These are phyloP conservation scores for Mustela nigripes DNA, from an alignment of 2,113 vertebrate genomes.

Conservation along the genomic window DNA sequence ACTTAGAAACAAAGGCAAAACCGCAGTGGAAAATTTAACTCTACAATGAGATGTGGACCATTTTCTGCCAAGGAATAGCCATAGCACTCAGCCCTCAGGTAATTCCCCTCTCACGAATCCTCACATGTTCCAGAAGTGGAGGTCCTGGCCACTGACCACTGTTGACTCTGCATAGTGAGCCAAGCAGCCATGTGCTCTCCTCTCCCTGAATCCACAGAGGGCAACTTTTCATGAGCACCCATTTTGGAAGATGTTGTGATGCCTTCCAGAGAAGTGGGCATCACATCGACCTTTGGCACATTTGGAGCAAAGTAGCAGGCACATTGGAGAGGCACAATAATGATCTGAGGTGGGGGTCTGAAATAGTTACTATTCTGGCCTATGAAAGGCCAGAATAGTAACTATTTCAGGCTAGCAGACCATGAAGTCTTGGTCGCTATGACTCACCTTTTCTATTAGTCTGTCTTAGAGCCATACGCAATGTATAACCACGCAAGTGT, in stretches of 20 bases:
- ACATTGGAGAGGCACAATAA: not conserved
- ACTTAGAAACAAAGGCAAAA: conserved; percentile 28
- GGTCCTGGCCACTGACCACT: not conserved
- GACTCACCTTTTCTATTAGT: not conserved
- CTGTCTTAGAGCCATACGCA: not conserved
- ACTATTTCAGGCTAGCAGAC: not conserved
- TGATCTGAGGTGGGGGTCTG: not conserved
- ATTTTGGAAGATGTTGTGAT: not conserved
- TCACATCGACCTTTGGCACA: not conserved
- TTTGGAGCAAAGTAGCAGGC: not conserved
- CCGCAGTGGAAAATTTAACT: conserved; percentile 19
- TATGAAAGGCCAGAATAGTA: not conserved
- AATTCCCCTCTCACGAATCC: not conserved
- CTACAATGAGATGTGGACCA: conserved; percentile 5
- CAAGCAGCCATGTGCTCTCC: too few species aligned
- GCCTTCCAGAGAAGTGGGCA: not conserved
- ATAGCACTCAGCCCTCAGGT: not conserved
- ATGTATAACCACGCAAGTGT: not conserved
- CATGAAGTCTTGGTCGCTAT: not conserved
- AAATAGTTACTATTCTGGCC: too few species aligned
- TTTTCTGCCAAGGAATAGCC: not conserved
- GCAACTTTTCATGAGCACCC: not conserved
- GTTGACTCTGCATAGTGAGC: not conserved
- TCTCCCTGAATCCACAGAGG: not conserved
- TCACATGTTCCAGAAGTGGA: not conserved